These are phyloP conservation scores for Lasiurus cinereus DNA, from an alignment of 2,113 vertebrate genomes.

Conservation along the genomic window DNA sequence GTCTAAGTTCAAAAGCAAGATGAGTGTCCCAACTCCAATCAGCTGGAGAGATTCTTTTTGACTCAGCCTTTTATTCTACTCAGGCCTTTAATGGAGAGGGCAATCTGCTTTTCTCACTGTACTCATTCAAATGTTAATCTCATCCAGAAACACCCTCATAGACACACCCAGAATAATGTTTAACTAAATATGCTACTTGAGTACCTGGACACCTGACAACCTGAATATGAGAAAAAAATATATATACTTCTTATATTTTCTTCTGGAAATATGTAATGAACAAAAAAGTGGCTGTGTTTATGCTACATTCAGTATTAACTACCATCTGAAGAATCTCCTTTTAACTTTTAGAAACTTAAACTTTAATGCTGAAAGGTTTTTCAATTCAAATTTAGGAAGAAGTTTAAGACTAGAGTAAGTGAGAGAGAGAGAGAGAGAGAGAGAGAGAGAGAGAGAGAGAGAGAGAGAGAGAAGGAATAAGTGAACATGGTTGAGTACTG, in stretches of 20 bases:
- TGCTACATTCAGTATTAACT: neutral
- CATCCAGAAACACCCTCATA: neutral
- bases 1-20: neutral
- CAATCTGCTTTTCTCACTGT: neutral
- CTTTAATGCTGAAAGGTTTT: neutral
- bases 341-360: conserved; percentile 32
- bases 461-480: neutral
- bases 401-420: neutral
- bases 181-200: neutral
- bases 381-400: neutral
- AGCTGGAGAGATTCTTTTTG: neutral
- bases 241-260: neutral
- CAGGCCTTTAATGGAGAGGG: neutral
- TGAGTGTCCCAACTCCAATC: neutral
- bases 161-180: neutral
- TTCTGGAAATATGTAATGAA: conserved; percentile 3
- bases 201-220: neutral
- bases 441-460: too few species aligned
- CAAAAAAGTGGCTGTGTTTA: neutral
- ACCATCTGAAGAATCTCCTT: neutral
- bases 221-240: neutral
- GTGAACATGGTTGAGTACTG: neutral
- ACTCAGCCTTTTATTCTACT: neutral
- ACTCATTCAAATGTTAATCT: neutral
- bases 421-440: too few species aligned